Base-by-base conservation (phyloP, 2,888 invertebrate species). In the Bruchidius siliquastri region DNA sequence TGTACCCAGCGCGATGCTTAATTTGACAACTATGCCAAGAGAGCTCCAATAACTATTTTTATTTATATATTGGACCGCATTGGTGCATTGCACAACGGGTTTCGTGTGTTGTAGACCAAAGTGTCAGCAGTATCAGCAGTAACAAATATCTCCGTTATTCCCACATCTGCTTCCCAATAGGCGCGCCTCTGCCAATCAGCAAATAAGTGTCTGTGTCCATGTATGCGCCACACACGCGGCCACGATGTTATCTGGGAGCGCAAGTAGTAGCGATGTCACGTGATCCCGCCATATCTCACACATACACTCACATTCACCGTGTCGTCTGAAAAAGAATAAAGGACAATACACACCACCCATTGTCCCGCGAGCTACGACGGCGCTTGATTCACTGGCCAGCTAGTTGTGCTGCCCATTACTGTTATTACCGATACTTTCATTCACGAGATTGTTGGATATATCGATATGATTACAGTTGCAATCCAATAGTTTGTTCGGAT, bases 221-320 rank as follows among this genome's bases (percentile, higher is more conserved):
- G 49, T 49, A 49, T 75, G 76, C 74, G 77, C 79, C 79, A 79
- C 79, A 78, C 79, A 79, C 74, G 73, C 71, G 69, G 72, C 10
- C 67, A 74, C 76, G 79, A 79, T 79, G 74, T 76, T 79, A 79
- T 79, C 79, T 49, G 13, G 49, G 18, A 49, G 70, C 71, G 68
- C 76, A 68, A 77, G 68, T 75, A 73, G 77, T 77, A 79, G 79
- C 79, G 70, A 72, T 78, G 77, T 77, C 77, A 77, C 76, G 76
- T 77, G 79, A 77, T 76, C 76, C 72, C 49, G 69, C 74, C 76
- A 75, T 76, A 77, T 72, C 77, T 77, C 75, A 77, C 73, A 72
- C 49, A 49, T 49, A 49, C 49, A 49, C 49, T 49, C 49, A 49
- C 49, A 49, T 49, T 49, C 49, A 49, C 8, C 49, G 49, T 49